phyloP scores from a whole-genome alignment of 2,113 vertebrate species.

The Cochlearius cochlearius region DNA sequence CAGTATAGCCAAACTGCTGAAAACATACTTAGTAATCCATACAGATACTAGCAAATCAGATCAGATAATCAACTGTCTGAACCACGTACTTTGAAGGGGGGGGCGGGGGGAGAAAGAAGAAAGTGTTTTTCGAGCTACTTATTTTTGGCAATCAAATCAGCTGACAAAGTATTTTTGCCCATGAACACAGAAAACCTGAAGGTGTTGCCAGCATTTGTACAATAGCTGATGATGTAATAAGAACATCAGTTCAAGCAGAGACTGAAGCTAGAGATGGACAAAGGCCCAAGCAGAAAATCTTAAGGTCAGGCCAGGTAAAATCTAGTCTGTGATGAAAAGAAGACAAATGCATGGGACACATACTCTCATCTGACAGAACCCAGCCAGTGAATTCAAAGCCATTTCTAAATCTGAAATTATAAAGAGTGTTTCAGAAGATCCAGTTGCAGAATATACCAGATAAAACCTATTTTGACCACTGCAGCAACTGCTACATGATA shows the following conservation, averaged over 20 bases:
- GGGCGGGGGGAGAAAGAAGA: background rate
- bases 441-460: background rate
- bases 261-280: background rate
- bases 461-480: background rate
- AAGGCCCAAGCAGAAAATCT: background rate
- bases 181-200: background rate
- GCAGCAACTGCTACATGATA: background rate
- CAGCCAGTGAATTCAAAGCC: background rate
- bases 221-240: background rate
- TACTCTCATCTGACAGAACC: background rate
- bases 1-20: background rate
- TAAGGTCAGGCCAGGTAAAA: background rate
- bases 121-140: background rate
- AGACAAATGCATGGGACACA: background rate
- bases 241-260: background rate
- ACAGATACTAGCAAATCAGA: background rate
- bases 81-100: background rate
- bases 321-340: background rate
- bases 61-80: background rate
- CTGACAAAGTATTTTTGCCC: background rate
- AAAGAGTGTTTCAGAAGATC: background rate
- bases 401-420: background rate
- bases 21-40: background rate
- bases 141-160: background rate
- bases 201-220: background rate